Conservation (phyloP, 2,888 invertebrate genomes). For the Acronicta leporina region DNA sequence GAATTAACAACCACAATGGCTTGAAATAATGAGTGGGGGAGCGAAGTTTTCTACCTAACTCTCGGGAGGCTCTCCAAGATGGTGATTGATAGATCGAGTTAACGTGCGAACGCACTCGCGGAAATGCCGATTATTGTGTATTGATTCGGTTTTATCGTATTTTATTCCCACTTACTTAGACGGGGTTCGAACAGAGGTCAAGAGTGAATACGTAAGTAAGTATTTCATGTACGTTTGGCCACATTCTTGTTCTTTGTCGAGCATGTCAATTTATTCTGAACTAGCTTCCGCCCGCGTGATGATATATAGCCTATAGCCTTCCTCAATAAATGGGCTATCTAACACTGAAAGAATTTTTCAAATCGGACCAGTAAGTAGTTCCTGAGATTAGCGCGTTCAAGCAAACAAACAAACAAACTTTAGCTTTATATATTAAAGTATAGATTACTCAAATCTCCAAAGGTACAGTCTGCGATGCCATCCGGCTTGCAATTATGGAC, state of each 20-base stretch:
- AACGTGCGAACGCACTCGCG: constrained; percentile 47
- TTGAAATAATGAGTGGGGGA: constrained; percentile 52
- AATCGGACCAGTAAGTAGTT: too few relatives aligned
- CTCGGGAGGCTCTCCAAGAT: constrained; percentile 34
- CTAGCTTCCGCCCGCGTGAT: too few relatives aligned
- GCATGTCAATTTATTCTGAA: not conserved
- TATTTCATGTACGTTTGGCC: constrained; percentile 34
- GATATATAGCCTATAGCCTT: too few relatives aligned
- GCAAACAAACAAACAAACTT: too few relatives aligned
- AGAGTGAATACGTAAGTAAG: constrained; percentile 43
- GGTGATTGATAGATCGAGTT: constrained; percentile 56
- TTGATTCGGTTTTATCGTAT: constrained; percentile 48
- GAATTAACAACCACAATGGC: constrained; percentile 56
- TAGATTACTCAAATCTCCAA: too few relatives aligned
- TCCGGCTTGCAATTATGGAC: too few relatives aligned
- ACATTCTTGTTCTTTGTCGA: constrained; percentile 27
- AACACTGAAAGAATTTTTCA: too few relatives aligned
- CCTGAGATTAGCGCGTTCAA: too few relatives aligned
- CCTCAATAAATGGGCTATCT: too few relatives aligned
- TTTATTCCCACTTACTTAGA: constrained; percentile 36
- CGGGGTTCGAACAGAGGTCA: constrained; percentile 34
- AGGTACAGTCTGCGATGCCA: too few relatives aligned
- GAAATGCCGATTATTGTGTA: constrained; percentile 50
- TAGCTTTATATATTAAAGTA: too few relatives aligned
- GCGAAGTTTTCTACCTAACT: constrained; percentile 38